Evolutionary conservation across 1,140 invertebrate genomes (phyloP).

Genomic region (Drosophila lini): DNA sequence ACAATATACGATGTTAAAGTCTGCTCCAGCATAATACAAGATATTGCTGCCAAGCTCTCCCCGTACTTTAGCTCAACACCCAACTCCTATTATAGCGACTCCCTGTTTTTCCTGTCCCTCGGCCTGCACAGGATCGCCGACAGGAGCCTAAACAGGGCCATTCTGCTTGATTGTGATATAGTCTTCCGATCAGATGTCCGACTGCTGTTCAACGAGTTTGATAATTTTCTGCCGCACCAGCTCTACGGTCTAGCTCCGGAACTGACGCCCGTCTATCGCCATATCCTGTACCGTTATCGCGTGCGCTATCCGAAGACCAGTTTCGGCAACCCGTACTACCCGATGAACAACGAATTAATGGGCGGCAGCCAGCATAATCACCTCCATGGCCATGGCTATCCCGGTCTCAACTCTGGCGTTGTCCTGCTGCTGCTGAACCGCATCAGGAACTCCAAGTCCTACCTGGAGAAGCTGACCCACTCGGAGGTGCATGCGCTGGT

Average conservation of each 20-base stretch:
- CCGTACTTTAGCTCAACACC: constrained; percentile 91
- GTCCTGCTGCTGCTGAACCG: constrained; percentile 90
- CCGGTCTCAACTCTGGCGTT: constrained; percentile 93
- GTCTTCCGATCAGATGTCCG: constrained; percentile 90
- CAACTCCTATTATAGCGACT: constrained; percentile 93
- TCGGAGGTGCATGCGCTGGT: constrained; percentile 87
- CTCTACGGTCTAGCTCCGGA: constrained; percentile 92
- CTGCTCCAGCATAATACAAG: constrained; percentile 86
- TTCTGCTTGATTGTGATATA: constrained; percentile 93
- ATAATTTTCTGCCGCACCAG: constrained; percentile 84
- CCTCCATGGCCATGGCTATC: constrained; percentile 86
- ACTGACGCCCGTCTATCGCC: constrained; percentile 92
- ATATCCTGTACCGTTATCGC: constrained; percentile 90
- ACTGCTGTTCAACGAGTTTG: constrained; percentile 89
- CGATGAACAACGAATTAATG: constrained; percentile 58
- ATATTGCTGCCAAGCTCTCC: constrained; percentile 89
- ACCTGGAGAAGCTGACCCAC: constrained; percentile 86
- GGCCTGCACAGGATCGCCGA: constrained; percentile 90
- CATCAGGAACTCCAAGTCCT: constrained; percentile 88
- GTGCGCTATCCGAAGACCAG: constrained; percentile 86
- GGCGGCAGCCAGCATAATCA: constrained; percentile 48
- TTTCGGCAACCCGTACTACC: constrained; percentile 85
- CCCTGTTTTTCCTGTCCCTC: constrained; percentile 92
- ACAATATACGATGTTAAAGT: constrained; percentile 87
- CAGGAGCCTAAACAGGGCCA: constrained; percentile 86